Conservation (phyloP, 1,140 invertebrate species). For the Platyura marginata region DNA sequence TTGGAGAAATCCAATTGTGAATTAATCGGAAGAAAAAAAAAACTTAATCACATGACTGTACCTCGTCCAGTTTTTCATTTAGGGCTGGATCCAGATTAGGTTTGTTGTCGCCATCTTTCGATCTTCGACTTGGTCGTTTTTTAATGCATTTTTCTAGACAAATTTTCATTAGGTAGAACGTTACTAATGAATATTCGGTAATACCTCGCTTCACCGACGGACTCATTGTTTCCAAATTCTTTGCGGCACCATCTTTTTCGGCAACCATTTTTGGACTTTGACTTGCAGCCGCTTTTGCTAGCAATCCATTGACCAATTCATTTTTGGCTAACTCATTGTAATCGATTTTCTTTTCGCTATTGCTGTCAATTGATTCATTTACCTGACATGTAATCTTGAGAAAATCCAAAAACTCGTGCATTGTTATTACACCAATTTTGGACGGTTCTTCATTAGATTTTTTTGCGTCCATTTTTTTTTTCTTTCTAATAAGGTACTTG, state of each 20-base stretch:
- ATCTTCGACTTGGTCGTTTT: not conserved
- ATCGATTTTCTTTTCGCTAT: not conserved
- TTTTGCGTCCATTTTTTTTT: too few relatives aligned
- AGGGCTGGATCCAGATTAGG: slow-evolving; percentile 14
- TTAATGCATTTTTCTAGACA: not conserved
- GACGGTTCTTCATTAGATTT: too few relatives aligned
- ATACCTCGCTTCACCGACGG: not conserved
- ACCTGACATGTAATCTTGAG: slow-evolving; percentile 22
- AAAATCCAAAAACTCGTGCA: slow-evolving; percentile 23
- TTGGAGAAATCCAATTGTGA: too few relatives aligned
- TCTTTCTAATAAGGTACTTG: too few relatives aligned
- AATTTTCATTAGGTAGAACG: not conserved
- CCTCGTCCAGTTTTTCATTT: slow-evolving; percentile 24
- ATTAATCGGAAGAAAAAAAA: too few relatives aligned
- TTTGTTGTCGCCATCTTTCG: not conserved
- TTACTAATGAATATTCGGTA: not conserved
- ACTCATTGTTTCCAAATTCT: not conserved
- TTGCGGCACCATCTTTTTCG: not conserved
- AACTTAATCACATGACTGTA: too few relatives aligned
- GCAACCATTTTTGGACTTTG: too few relatives aligned
- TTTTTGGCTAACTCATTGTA: slow-evolving; percentile 3
- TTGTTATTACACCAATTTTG: slow-evolving; percentile 14
- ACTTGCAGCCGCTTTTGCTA: too few relatives aligned
- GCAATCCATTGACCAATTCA: slow-evolving; percentile 2
- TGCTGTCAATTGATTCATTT: slow-evolving; percentile 14